Base-by-base conservation (phyloP, 1,140 invertebrate species). In the Leguminivora glycinivorella region DNA sequence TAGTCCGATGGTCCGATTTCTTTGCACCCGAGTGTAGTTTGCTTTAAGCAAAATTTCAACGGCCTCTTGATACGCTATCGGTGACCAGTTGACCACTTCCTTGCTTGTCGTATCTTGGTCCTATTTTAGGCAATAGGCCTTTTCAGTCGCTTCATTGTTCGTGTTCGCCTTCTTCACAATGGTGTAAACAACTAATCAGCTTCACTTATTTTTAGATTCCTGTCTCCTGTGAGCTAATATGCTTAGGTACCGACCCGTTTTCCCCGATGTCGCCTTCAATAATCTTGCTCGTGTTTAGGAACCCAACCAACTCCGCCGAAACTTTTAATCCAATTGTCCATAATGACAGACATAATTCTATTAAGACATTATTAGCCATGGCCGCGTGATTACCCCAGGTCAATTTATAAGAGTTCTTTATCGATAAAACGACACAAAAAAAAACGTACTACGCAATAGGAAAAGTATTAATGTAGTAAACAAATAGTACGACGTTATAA, bases 301-400 rank as follows among this genome's bases (percentile, higher is more conserved):
- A 83, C 71, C 83, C 83, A 77, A 81, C 78, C 75, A 85, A 83
- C 76, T 78, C 73, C 77, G 71, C 79, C 76, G 73, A 83, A 84
- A 81, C 70, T 84, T 82, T 29, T 80, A 82, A 85, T 84, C 83
- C 80, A 81, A 86, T 85, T 84, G 74, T 68, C 70, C 12, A 43
- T 24, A 52, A 70, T 63, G 58, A 67, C 67, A 40, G 34, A 25
- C 26, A 22, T 71, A 74, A 71, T 71, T 67, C 47, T 67, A 68
- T 74, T 74, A 71, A 43, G 47, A 67, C 19, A 43, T 34, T 63
- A 63, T 34, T 63, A 63, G 26, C 26, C 26, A 63, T 63, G 58
- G 58, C 58, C 29, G 22, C 58, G 26, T 63, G 26, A 63, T 63
- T 63, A 63, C 29, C 26, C 17, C 26, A 25, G 26, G 26, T 31